Evolutionary conservation across 1,140 invertebrate genomes (phyloP).

Genomic region (Macrostomum lignano): DNA sequence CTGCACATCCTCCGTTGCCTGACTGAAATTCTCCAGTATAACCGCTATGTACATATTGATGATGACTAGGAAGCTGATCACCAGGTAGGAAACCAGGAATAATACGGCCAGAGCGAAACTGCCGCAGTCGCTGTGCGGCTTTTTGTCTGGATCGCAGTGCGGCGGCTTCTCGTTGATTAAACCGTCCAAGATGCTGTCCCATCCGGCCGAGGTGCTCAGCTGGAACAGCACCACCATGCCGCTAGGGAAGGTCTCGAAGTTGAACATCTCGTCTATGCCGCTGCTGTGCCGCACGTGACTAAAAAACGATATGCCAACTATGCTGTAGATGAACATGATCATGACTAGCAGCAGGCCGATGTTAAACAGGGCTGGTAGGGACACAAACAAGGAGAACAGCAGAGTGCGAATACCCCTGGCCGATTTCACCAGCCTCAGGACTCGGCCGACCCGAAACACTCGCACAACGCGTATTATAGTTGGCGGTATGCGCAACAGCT

Average conservation of each 20-base stretch:
- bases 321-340: slow-evolving; percentile 80
- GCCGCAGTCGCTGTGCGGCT: slow-evolving; percentile 58
- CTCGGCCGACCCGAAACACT: slow-evolving; percentile 82
- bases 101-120: slow-evolving; percentile 66
- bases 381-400: slow-evolving; percentile 84
- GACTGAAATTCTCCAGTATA: slow-evolving; percentile 89
- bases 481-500: slow-evolving; percentile 50
- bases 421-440: slow-evolving; percentile 66
- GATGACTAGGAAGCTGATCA: slow-evolving; percentile 87
- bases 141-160: slow-evolving; percentile 39
- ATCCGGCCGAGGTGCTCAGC: slow-evolving; percentile 65
- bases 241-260: slow-evolving; percentile 52
- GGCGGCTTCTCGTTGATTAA: slow-evolving; percentile 54
- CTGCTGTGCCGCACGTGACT: slow-evolving; percentile 55
- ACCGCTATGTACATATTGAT: slow-evolving; percentile 99
- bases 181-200: slow-evolving; percentile 72
- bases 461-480: slow-evolving; percentile 79
- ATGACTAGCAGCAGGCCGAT: slow-evolving; percentile 65
- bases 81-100: slow-evolving; percentile 71
- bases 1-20: slow-evolving; percentile 87
- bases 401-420: slow-evolving; percentile 85
- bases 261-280: slow-evolving; percentile 47
- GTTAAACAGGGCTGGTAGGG: slow-evolving; percentile 69
- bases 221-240: slow-evolving; percentile 75
- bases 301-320: slow-evolving; percentile 78